Conservation (phyloP, 2,797 vertebrate species). For the Sciurus carolinensis region DNA sequence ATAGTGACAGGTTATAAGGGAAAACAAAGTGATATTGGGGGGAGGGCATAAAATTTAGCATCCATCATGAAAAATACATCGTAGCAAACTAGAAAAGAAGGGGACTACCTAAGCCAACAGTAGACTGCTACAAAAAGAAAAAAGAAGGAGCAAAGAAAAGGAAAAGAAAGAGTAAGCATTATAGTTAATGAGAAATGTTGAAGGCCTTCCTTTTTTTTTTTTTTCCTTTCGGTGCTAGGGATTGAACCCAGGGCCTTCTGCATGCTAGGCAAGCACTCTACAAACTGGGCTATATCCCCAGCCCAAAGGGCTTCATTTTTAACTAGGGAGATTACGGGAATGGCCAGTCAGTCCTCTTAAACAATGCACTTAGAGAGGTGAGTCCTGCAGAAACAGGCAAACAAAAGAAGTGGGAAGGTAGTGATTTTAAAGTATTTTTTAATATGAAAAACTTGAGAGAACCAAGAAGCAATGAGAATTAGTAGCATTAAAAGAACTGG, state of each 20-base stretch:
- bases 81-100: background rate
- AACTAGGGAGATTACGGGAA: background rate
- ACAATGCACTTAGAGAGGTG: background rate
- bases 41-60: background rate
- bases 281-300: no score
- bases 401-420: background rate
- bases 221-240: no score
- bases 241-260: no score
- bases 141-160: background rate
- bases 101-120: background rate
- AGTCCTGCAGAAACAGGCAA: background rate
- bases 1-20: background rate
- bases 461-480: background rate
- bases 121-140: background rate
- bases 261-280: no score
- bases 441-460: background rate
- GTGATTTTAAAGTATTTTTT: background rate
- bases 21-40: background rate
- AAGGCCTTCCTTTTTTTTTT: no score
- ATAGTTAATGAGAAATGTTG: background rate
- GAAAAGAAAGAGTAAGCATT: background rate
- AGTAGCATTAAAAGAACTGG: background rate
- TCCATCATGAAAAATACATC: background rate
- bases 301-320: background rate
- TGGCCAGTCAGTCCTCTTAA: background rate